Base-by-base conservation (phyloP, 92 coral and sea anemone genomes). In the Montipora capitata region DNA sequence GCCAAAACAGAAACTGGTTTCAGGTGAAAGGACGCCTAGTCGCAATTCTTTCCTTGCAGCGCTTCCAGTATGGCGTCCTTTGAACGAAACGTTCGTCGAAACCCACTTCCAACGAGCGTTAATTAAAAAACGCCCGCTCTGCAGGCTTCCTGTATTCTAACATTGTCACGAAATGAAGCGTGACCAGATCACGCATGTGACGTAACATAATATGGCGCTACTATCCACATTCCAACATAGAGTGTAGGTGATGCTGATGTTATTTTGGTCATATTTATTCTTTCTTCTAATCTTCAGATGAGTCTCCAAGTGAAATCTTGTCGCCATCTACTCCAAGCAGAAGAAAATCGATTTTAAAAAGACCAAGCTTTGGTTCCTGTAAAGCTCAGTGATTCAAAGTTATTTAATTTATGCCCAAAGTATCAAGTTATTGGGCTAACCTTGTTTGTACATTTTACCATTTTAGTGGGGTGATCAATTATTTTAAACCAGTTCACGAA, bases 321-420 rank as follows among this genome's bases (percentile, higher is more conserved):
- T 87, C 88, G 14, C 90, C 96, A 0, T 12, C 94, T 9, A 90
- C 91, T 70, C 83, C 93, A 67, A 86, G 88, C 85, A 95, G 88
- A 83, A 91, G 94, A 79, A 94, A 86, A 61, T 83, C 96, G 49
- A 78, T 89, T 57, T 77, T 93, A 14, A 97, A 97, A 75, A 92
- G 92, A 87, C 98, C 98, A 58, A 97, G 99, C 68, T 92, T 97
- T 62, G 98, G 92, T 52, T 97, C 99, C 40, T 97, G 99, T 89
- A 93, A 94, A 90, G 88, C 95, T 10, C 96, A 96, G 61, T 96
- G 87, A 90, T 1, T 20, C 5, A 65, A 27, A 20, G 43, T 65
- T 65, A 20, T 27, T 9, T 65, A 5, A 2, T 3, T 7, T 12
- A 4, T 65, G 27, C 3, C 41, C 40, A 20, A 62, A 18, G 41